A percentile compares a stretch with the other conserved stretches of the same genome.
phyloP scores from a whole-genome alignment of 2,113 vertebrate genomes.

The Pica pica region DNA sequence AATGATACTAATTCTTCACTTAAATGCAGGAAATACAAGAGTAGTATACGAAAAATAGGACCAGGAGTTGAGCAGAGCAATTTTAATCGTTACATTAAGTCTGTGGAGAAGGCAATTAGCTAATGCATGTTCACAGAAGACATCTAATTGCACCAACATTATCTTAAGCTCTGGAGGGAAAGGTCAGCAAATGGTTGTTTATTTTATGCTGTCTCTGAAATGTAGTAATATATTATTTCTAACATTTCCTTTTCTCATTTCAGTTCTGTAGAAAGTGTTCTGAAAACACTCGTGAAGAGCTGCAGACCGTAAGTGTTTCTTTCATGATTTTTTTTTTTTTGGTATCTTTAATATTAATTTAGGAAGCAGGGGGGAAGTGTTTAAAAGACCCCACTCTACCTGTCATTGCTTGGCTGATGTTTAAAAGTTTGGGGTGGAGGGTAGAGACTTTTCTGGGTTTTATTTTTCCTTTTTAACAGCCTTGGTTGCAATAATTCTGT shows the following conservation, averaged over 20 bases:
- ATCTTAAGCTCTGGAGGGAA: conserved; percentile 6
- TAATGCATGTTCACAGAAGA: conserved; percentile 69
- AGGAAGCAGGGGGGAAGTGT: not conserved
- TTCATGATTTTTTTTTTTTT: not conserved
- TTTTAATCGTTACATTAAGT: not conserved
- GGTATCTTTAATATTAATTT: not conserved
- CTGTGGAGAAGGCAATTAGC: conserved; percentile 37
- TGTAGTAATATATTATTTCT: not conserved
- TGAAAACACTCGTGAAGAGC: conserved; percentile 94
- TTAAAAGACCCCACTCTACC: not conserved
- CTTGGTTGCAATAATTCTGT: not conserved
- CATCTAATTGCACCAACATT: conserved; percentile 60
- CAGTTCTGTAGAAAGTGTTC: conserved; percentile 92
- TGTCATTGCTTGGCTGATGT: not conserved
- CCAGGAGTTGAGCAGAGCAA: not conserved
- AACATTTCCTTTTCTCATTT: conserved; percentile 1
- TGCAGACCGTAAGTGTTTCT: conserved; percentile 91
- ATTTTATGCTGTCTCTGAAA: conserved; percentile 15
- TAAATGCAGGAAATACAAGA: not conserved
- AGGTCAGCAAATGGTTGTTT: conserved; percentile 6
- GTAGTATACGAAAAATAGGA: not conserved
- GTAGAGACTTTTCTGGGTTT: not conserved
- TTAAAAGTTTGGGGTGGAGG: not conserved
- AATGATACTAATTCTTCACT: not conserved
- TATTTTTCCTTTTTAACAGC: not conserved